Evolutionary conservation across 2,888 invertebrate genomes (phyloP).

Genomic region (Cenopis cana): DNA sequence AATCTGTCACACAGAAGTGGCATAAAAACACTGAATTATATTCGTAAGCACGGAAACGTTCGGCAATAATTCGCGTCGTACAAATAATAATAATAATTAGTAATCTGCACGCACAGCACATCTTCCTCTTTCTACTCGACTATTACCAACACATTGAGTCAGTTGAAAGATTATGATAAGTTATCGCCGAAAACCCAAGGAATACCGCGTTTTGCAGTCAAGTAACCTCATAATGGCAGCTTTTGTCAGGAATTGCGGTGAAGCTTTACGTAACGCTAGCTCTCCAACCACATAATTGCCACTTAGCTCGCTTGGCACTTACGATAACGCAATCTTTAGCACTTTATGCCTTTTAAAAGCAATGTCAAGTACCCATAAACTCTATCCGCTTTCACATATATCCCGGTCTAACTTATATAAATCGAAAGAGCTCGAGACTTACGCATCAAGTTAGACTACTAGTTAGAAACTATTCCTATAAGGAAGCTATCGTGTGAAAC

Average conservation of each 20-base stretch:
- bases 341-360: conserved; percentile 56
- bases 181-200: background rate
- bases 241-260: conserved; percentile 32
- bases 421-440: background rate
- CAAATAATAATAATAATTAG: too few relatives aligned
- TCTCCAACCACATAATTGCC: conserved; percentile 47
- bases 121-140: background rate
- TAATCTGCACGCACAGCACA: too few relatives aligned
- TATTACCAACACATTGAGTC: background rate
- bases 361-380: conserved; percentile 56
- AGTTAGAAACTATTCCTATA: conserved; percentile 63
- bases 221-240: conserved; percentile 22
- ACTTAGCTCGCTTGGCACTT: conserved; percentile 55
- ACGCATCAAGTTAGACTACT: background rate
- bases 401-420: background rate
- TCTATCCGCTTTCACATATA: conserved; percentile 28
- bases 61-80: background rate
- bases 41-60: background rate
- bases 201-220: background rate
- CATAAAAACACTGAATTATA: too few relatives aligned
- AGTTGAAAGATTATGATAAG: background rate
- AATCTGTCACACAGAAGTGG: too few relatives aligned
- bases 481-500: conserved; percentile 64
- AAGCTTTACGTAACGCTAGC: conserved; percentile 48
- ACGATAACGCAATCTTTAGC: conserved; percentile 58